These are phyloP conservation scores for Dinomys branickii DNA, from an alignment of 2,113 vertebrate genomes.

Conservation along the genomic window DNA sequence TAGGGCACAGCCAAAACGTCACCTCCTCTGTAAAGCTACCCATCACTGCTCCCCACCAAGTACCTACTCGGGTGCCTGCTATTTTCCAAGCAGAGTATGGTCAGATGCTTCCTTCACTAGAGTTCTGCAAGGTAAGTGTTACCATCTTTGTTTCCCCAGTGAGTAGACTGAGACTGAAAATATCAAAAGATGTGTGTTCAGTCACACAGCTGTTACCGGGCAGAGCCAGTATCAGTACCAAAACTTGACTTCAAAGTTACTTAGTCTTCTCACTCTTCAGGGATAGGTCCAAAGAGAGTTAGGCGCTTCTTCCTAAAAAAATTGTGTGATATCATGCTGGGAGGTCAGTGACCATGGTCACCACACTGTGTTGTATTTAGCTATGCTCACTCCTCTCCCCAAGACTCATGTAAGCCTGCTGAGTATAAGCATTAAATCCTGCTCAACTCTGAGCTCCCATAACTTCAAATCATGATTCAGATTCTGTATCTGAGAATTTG, in stretches of 20 bases:
- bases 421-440: neutral
- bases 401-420: neutral
- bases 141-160: neutral
- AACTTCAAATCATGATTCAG: conserved; percentile 20
- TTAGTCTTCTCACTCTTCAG: neutral
- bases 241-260: neutral
- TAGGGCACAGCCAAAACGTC: neutral
- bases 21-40: neutral
- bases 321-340: neutral
- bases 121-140: neutral
- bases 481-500: neutral
- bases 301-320: neutral
- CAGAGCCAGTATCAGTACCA: neutral
- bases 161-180: neutral
- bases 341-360: neutral
- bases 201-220: neutral
- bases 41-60: neutral
- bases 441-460: neutral
- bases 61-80: neutral
- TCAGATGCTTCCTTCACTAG: neutral
- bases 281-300: neutral
- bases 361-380: neutral
- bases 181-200: neutral
- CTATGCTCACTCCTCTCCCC: neutral
- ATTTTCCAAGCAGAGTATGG: neutral